Percentiles rank a stretch among this genome's conserved stretches.
These are phyloP conservation scores for Dryadula phaetusa DNA, from an alignment of 2,888 invertebrate genomes.

Conservation along the genomic window DNA sequence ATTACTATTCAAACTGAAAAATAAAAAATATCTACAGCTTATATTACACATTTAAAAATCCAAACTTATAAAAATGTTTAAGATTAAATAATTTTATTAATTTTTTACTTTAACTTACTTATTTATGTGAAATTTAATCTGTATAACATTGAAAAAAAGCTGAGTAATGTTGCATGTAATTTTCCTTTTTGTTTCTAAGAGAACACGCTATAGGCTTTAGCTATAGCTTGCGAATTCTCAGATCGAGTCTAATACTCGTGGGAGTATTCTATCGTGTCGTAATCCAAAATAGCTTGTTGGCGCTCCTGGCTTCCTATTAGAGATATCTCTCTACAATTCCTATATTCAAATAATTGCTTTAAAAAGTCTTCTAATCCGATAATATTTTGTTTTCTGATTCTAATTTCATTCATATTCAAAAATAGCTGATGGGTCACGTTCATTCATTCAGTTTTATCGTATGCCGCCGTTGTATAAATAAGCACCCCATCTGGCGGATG, in stretches of 20 bases:
- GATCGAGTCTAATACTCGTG: conserved; percentile 34
- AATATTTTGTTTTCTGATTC: conserved; percentile 19
- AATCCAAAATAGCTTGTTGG: conserved; percentile 52
- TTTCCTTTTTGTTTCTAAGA: conserved; percentile 10
- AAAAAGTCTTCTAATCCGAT: conserved; percentile 2
- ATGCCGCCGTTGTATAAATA: conserved; percentile 49
- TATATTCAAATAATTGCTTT: conserved; percentile 37
- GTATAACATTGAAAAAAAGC: neutral
- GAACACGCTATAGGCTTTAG: conserved; percentile 1
- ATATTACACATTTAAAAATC: no score
- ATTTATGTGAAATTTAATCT: no score
- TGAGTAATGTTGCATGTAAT: neutral
- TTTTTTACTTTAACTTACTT: no score
- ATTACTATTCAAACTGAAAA: no score
- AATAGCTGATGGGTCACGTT: conserved; percentile 42
- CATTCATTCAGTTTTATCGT: conserved; percentile 47
- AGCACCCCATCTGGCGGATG: conserved; percentile 81
- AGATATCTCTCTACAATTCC: conserved; percentile 48
- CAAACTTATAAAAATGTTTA: no score
- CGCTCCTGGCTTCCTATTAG: conserved; percentile 53
- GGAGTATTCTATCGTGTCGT: conserved; percentile 50
- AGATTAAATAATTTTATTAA: no score
- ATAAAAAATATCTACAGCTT: no score
- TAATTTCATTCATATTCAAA: conserved; percentile 43
- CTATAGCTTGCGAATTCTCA: conserved; percentile 18